Percentiles rank a stretch among this genome's conserved stretches.
Evolutionary conservation across 2,797 vertebrate species (phyloP).

Genomic region (Echeneis naucrates): DNA sequence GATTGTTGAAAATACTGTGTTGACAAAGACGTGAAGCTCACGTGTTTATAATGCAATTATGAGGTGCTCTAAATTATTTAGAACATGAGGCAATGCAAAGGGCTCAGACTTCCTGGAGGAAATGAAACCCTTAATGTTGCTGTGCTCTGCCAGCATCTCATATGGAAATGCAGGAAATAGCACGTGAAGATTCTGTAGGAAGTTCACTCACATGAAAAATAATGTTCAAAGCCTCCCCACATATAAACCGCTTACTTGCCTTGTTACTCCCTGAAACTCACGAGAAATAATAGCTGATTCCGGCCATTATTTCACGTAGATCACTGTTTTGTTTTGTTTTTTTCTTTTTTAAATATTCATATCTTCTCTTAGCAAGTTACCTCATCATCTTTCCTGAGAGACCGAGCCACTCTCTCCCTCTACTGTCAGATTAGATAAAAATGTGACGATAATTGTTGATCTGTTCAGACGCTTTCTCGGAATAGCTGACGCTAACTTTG

Average conservation of each 20-base stretch:
- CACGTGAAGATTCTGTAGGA: constrained; percentile 43
- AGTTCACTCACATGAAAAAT: constrained; percentile 47
- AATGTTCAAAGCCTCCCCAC: constrained; percentile 26
- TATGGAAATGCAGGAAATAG: constrained; percentile 19
- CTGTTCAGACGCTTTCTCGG: constrained; percentile 27
- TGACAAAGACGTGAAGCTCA: not conserved
- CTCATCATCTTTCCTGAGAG: constrained; percentile 4
- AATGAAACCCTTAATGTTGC: constrained; percentile 15
- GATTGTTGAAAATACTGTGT: not conserved
- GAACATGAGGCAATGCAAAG: not conserved
- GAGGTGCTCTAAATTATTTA: not conserved
- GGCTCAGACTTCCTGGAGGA: not conserved
- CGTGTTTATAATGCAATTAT: not conserved
- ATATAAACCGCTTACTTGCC: constrained; percentile 23
- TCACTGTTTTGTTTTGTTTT: too few species aligned
- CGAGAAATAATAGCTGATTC: not conserved
- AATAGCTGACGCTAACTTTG: constrained; percentile 33
- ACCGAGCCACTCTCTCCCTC: constrained; percentile 23
- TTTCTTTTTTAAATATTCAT: too few species aligned
- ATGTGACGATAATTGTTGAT: constrained; percentile 15
- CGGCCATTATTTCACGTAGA: constrained; percentile 12
- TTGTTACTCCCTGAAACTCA: constrained; percentile 25
- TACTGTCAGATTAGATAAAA: constrained; percentile 8
- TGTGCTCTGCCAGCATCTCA: constrained; percentile 16
- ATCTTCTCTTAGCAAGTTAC: too few species aligned